Evolutionary conservation across 37 sponge, comb jelly and placozoan genomes (phyloP), one percentile per base, ranked within the genome.

Genomic region (Spongilla lacustris): DNA sequence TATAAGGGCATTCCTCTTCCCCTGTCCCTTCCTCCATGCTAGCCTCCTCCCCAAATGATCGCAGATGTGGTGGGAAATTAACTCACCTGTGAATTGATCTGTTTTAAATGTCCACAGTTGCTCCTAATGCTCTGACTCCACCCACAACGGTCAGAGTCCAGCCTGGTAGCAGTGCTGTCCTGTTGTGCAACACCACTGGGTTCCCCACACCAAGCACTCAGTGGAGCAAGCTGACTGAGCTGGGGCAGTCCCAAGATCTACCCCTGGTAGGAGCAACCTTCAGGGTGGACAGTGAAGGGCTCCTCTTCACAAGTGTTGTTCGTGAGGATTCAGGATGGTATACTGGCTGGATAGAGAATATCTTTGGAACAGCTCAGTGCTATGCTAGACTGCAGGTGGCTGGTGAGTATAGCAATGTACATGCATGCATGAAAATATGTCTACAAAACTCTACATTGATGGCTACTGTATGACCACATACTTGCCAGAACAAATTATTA

Each of bases 311-410:
- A 21, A 69, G 76, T 33, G 87, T 84, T 26, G 29, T 30, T 3
- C 72, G 84, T 36, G 50, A 83, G 24, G 79, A 79, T 67, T 81
- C 66, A 41, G 92, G 92, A 41, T 28, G 34, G 34, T 92, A 92
- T 69, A 50, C 66, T 36, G 87, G 92, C 41, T 35, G 46, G 69
- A 84, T 48, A 8, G 67, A 81, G 48, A 92, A 92, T 46, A 67
- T 67, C 1, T 38, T 92, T 34, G 92, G 88, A 0, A 87, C 33
- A 10, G 49, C 17, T 13, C 77, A 41, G 21, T 27, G 35, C 14
- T 28, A 50, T 2, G 68, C 85, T 22, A 84, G 24, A 6, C 76
- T 92, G 50, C 78, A 85, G 73, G 88, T 92, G 21, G 92, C 79
- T 76, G 88, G 89, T 89, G 36, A 67, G 77, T 36, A 12, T 0